Evolutionary conservation across 2,888 invertebrate species (phyloP).

Genomic region (Ephialtes manifestator): DNA sequence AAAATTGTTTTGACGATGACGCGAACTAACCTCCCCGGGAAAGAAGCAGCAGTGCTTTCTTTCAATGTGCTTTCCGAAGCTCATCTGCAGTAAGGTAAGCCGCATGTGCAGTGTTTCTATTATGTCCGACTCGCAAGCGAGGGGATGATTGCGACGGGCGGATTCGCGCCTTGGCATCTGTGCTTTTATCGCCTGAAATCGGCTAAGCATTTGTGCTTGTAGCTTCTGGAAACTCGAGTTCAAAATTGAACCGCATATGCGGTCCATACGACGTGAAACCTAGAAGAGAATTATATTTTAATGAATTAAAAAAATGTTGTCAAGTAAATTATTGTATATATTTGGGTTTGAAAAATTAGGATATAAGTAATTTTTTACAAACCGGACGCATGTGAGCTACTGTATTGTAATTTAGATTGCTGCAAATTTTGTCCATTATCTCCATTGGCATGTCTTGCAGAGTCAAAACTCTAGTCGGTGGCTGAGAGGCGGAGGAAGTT

Average conservation of each 20-base stretch:
- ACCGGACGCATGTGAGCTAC: conserved; percentile 93
- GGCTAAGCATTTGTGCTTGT: conserved; percentile 93
- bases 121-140: conserved; percentile 97
- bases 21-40: conserved; percentile 93
- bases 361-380: conserved; percentile 84
- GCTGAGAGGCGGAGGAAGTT: conserved; percentile 48
- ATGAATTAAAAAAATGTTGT: too few species aligned
- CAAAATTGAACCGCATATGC: conserved; percentile 92
- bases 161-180: conserved; percentile 97
- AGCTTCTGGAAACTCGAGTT: conserved; percentile 95
- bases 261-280: conserved; percentile 94
- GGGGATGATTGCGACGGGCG: conserved; percentile 95
- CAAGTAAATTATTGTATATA: too few species aligned
- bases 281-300: too few species aligned
- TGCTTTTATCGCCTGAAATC: conserved; percentile 95
- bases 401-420: conserved; percentile 91
- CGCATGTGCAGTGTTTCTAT: conserved; percentile 97
- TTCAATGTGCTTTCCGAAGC: conserved; percentile 97
- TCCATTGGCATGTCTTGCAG: conserved; percentile 93
- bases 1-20: background rate
- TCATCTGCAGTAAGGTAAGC: conserved; percentile 96
- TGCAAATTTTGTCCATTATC: conserved; percentile 92
- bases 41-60: conserved; percentile 97
- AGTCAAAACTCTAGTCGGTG: conserved; percentile 78
- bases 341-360: background rate